A percentile compares a stretch with the other conserved stretches of the same genome.
These are phyloP conservation scores for Hyperoplus lanceolatus DNA, from an alignment of 2,797 vertebrate species.

Conservation along the genomic window DNA sequence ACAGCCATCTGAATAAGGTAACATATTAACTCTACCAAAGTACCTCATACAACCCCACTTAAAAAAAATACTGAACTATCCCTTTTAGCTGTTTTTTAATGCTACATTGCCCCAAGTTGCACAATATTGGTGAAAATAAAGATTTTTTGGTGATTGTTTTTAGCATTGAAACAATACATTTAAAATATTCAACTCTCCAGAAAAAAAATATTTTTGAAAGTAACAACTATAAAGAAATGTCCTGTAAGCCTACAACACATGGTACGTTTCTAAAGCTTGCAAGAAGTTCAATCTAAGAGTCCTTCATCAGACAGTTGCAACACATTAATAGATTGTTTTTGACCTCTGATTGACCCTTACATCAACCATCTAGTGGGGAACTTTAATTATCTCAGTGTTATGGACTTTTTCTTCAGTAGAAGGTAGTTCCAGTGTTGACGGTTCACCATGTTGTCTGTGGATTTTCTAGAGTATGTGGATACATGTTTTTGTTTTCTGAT, in stretches of 20 bases:
- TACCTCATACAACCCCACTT: no score
- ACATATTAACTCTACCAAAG: no score
- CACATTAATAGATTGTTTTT: not conserved
- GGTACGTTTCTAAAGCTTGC: not conserved
- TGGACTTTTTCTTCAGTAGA: not conserved
- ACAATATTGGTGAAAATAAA: not conserved
- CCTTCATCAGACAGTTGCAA: not conserved
- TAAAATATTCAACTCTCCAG: not conserved
- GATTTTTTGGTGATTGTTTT: not conserved
- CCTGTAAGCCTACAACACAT: not conserved
- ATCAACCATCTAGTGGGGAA: not conserved
- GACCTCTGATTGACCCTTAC: no score
- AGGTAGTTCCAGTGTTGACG: not conserved
- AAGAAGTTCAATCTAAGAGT: not conserved
- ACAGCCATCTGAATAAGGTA: no score
- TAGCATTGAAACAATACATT: not conserved
- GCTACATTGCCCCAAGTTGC: slow-evolving; percentile 32
- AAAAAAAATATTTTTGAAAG: not conserved
- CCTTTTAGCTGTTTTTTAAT: slow-evolving; percentile 20
- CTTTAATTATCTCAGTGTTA: not conserved
- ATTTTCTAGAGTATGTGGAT: no score
- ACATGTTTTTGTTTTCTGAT: not conserved
- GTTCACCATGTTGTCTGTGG: not conserved
- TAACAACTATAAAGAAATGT: no score
- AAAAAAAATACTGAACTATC: no score